Base-by-base conservation (phyloP, 1,140 invertebrate species). In the Aphis craccivora region DNA sequence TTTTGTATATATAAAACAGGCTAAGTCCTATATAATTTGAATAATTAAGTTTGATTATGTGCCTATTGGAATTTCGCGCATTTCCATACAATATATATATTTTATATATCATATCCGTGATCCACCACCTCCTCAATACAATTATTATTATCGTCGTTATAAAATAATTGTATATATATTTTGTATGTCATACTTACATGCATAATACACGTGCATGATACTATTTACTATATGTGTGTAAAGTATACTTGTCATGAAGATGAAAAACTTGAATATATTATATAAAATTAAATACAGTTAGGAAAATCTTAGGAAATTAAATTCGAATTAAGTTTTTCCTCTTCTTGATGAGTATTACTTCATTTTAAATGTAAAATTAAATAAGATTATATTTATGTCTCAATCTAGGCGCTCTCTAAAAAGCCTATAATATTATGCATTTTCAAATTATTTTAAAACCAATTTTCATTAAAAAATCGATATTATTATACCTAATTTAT, bases 311-410 rank as follows among this genome's bases (percentile, higher is more conserved):
- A 48, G 67, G n/a, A 51, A 92, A 45, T 91, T 81, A 9, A 91
- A 91, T 53, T 86, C n/a, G 6, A 86, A 93, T 86, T 86, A 93
- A 93, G 91, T 84, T 93, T 93, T 93, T 93, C 91, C 91, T 93
- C 91, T 93, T 93, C 91, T 93, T 93, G 91, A 93, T 93, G 35
- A 93, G 91, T 91, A 91, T 51, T 51, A 76, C 67, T 83, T 91
- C 23, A n/a, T 83, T 81, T 83, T 91, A 45, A 45, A 35, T 81
- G 45, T 91, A 91, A 91, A 81, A 81, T 48, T 45, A 53, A 83
- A 83, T 48, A 81, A 48, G 35, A 35, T 81, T 81, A 45, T 83
- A 35, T 91, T n/a, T 91, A 55, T 89, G 35, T 55, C 90, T 91
- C 43, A 81, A 48, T 35, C 37, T 83, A 83, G 90, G 90, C 90